Percentiles rank a stretch among this genome's conserved stretches.
These are phyloP conservation scores for Xestia xanthographa DNA, from an alignment of 2,888 invertebrate species.

Conservation along the genomic window DNA sequence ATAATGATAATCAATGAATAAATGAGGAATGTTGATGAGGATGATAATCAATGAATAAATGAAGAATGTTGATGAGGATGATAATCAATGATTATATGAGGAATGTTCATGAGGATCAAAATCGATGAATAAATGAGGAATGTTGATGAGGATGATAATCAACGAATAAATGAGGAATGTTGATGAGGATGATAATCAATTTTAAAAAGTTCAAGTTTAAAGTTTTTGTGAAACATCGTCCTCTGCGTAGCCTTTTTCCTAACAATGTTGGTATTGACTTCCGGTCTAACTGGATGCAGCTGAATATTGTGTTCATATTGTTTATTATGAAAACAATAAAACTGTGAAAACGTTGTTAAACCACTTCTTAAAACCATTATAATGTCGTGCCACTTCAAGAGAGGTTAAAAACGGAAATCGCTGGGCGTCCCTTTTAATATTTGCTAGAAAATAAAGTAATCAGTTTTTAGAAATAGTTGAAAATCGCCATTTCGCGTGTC, in stretches of 20 bases:
- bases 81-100: neutral
- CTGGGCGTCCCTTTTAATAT: constrained; percentile 47
- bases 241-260: neutral
- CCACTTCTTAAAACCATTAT: neutral
- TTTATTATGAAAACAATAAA: neutral
- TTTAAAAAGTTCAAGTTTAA: too few relatives aligned
- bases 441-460: constrained; percentile 69
- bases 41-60: neutral
- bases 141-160: too few relatives aligned
- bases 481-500: constrained; percentile 80
- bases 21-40: neutral
- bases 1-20: neutral
- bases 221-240: neutral
- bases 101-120: neutral
- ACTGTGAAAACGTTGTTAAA: neutral
- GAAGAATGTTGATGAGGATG: too few relatives aligned
- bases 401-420: constrained; percentile 35
- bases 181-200: neutral
- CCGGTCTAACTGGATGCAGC: neutral
- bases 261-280: neutral
- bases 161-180: neutral
- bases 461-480: constrained; percentile 68
- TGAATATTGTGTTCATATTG: neutral
- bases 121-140: neutral
- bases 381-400: neutral